Percentiles rank a stretch among this genome's conserved stretches.
Conservation (phyloP, 2,888 invertebrate genomes). For the Lithodes maja region DNA sequence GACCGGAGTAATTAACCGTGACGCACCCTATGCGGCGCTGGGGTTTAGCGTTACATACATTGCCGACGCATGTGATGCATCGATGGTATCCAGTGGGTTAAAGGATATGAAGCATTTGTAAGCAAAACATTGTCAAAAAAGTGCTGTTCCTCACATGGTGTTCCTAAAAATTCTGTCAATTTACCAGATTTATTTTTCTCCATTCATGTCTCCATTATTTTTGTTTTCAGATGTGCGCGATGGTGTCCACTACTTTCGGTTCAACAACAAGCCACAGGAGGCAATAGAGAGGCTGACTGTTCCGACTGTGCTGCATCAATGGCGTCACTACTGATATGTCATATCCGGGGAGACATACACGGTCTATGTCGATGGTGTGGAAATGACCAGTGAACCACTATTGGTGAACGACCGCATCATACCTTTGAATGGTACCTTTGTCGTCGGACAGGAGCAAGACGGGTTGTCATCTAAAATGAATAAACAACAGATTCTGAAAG, state of each 20-base stretch:
- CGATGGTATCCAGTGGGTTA: no score
- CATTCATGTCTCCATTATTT: no score
- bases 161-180: no score
- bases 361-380: conserved; percentile 41
- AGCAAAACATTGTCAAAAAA: no score
- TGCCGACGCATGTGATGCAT: no score
- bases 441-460: conserved; percentile 45
- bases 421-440: conserved; percentile 21
- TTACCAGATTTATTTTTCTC: no score
- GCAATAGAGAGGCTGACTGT: conserved; percentile 26
- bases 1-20: no score
- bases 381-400: conserved; percentile 7
- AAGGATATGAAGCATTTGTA: no score
- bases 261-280: conserved; percentile 49
- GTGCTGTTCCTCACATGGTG: no score
- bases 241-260: conserved; percentile 43
- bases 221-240: conserved; percentile 31
- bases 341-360: conserved; percentile 25
- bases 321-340: conserved; percentile 54
- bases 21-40: no score
- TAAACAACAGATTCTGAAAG: conserved; percentile 17
- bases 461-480: not conserved
- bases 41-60: no score
- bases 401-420: not conserved
- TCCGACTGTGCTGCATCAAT: conserved; percentile 30